Evolutionary conservation across 2,888 invertebrate genomes (phyloP).

Genomic region (Spicauda simplicius): DNA sequence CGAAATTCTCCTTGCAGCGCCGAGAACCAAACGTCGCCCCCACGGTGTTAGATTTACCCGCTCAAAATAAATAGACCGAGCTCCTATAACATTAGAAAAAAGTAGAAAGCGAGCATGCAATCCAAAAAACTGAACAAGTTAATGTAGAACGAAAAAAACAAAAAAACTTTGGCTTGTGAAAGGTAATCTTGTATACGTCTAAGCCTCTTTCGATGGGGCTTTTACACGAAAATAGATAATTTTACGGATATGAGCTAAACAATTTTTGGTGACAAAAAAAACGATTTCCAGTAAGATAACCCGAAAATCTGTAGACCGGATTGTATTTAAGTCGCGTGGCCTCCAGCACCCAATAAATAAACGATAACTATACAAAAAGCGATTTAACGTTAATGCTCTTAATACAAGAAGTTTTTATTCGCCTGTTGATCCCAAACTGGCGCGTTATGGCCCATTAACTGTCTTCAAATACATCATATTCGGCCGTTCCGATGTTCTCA

Average conservation of each 20-base stretch:
- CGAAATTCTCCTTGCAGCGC: too few relatives aligned
- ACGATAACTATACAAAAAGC: constrained; percentile 8
- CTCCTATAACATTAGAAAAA: too few relatives aligned
- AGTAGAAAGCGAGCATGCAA: too few relatives aligned
- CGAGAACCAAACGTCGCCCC: too few relatives aligned
- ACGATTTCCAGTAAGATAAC: neutral
- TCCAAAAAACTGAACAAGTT: too few relatives aligned
- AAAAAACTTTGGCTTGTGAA: neutral
- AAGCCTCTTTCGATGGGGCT: neutral
- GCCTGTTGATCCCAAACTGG: constrained; percentile 73
- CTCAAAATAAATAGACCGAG: too few relatives aligned
- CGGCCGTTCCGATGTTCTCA: constrained; percentile 14
- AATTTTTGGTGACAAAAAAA: too few relatives aligned
- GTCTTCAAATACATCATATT: constrained; percentile 34
- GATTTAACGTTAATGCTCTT: constrained; percentile 11
- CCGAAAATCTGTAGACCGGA: neutral
- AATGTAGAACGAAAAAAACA: too few relatives aligned
- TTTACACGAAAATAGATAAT: too few relatives aligned
- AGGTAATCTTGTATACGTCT: neutral
- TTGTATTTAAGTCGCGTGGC: neutral
- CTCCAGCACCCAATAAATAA: constrained; percentile 3
- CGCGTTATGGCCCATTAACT: constrained; percentile 59
- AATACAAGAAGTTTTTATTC: constrained; percentile 58
- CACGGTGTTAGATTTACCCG: too few relatives aligned
- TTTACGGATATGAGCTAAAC: neutral